Evolutionary conservation across 2,888 invertebrate species (phyloP).

Genomic region (Pilophorus perplexus): DNA sequence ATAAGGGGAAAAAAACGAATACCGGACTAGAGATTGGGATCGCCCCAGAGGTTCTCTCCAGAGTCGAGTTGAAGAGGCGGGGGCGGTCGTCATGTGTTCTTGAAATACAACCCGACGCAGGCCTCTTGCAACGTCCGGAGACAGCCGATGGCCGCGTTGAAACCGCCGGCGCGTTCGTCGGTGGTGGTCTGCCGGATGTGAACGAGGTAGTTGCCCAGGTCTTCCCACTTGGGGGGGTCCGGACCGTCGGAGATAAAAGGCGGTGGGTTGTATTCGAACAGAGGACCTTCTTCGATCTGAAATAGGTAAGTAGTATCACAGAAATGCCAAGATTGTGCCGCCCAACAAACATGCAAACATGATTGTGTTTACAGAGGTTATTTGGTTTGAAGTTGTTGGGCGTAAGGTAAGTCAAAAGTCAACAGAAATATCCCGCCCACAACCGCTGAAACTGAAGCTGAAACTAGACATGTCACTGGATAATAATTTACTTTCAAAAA

Average conservation of each 20-base stretch:
- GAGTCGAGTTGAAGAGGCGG: neutral
- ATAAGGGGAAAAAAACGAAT: too few species aligned
- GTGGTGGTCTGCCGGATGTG: constrained; percentile 73
- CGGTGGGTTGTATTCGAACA: constrained; percentile 67
- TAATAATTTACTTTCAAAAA: too few species aligned
- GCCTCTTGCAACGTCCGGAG: constrained; percentile 85
- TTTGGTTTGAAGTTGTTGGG: too few species aligned
- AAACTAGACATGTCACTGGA: too few species aligned
- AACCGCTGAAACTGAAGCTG: too few species aligned
- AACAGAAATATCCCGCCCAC: too few species aligned
- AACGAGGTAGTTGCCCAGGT: constrained; percentile 63
- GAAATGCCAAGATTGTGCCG: too few species aligned
- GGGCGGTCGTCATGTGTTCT: constrained; percentile 42
- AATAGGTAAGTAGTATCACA: too few species aligned
- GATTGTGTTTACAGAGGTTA: too few species aligned
- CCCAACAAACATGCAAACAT: too few species aligned
- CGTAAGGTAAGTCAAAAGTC: too few species aligned
- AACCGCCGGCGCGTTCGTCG: constrained; percentile 83
- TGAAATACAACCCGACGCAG: constrained; percentile 66
- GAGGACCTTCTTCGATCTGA: constrained; percentile 73
- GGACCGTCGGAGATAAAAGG: constrained; percentile 70
- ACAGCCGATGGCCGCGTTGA: constrained; percentile 55
- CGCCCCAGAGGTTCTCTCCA: constrained; percentile 14
- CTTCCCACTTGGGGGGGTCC: constrained; percentile 61
- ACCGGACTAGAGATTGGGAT: constrained; percentile 9